Base-by-base conservation (phyloP, 2,888 invertebrate species). In the Plagodis pulveraria region DNA sequence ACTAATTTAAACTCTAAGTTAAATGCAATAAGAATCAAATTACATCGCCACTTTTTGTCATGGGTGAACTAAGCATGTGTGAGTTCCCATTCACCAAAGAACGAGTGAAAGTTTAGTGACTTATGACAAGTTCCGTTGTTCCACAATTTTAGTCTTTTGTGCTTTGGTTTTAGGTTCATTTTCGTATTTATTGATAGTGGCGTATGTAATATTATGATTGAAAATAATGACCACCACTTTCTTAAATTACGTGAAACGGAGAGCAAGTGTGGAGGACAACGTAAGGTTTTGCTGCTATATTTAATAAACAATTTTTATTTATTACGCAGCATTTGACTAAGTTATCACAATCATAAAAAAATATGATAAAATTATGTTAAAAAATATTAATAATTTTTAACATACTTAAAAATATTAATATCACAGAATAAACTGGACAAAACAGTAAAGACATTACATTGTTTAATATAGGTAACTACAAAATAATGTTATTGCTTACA, bases 11-110 rank as follows among this genome's bases (percentile, higher is more conserved):
- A 70, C 73, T 62, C 62, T 76, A 10, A 62, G n/a, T 0, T 0
- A 0, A 0, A 10, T 0, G 0, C 0, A 0, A 5, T 66, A 70
- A 53, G 65, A 67, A 64, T 34, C 33, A 66, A 47, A 56, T 61
- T 73, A 5, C 42, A 40, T 33, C 58, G 53, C 2, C 6, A 11
- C 36, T 44, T 50, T 46, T 38, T 50, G 36, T 55, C 48, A 63
- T 63, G 64, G 59, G 64, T 65, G 62, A 50, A 58, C 48, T 66
- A 41, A 51, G 64, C 59, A 65, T 72, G 80, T 82, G 80, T 77
- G 76, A 60, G 78, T 80, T 66, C 70, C 84, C 84, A 84, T 84
- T 84, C 84, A 76, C 83, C 70, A 62, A 67, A 50, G 46, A 57
- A 53, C 43, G 52, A 58, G 61, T 63, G 67, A 69, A 65, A 69